These are phyloP conservation scores for Dicerorhinus sumatrensis DNA, from an alignment of 2,113 vertebrate species.

Conservation along the genomic window DNA sequence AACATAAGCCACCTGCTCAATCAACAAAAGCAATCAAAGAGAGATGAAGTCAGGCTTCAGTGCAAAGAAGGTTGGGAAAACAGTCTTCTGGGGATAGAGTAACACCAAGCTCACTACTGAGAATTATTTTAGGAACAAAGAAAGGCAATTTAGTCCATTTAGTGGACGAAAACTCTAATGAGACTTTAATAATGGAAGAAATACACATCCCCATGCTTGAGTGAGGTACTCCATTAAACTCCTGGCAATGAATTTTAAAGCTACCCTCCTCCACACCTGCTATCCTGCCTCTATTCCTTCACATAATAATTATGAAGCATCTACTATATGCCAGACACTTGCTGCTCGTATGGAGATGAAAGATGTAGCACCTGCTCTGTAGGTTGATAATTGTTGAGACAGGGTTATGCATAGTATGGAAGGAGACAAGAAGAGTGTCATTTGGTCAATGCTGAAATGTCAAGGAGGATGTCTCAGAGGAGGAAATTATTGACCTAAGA, in stretches of 20 bases:
- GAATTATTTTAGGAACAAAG: constrained; percentile 62
- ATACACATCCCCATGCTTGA: not conserved
- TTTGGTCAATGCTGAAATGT: not conserved
- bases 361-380: not conserved
- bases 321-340: not conserved
- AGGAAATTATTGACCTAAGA: not conserved
- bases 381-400: not conserved
- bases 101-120: constrained; percentile 21
- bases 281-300: not conserved
- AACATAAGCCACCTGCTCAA: constrained; percentile 18
- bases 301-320: not conserved
- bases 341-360: not conserved
- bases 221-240: not conserved
- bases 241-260: constrained; percentile 47
- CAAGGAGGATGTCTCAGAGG: not conserved
- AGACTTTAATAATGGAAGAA: constrained; percentile 65
- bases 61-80: constrained; percentile 24
- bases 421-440: not conserved
- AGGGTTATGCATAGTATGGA: not conserved
- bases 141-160: constrained; percentile 55
- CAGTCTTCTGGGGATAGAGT: constrained; percentile 7
- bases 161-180: constrained; percentile 19
- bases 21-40: constrained; percentile 61
- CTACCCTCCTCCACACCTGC: not conserved
- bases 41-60: constrained; percentile 53